These are phyloP conservation scores for Acromyrmex echinatior DNA, from an alignment of 1,140 invertebrate genomes.

Conservation along the genomic window DNA sequence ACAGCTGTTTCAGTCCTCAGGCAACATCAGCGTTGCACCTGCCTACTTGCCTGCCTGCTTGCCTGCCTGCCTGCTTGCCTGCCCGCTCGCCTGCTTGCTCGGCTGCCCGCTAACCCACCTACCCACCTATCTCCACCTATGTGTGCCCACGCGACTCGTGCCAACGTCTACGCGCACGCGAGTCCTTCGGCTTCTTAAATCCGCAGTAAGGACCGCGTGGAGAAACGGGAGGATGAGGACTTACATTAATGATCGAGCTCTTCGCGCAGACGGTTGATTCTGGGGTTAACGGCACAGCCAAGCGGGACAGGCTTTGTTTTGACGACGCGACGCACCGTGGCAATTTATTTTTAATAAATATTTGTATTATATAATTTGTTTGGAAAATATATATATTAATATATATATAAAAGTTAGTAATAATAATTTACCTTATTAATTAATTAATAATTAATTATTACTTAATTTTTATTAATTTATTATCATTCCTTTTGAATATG, in stretches of 20 bases:
- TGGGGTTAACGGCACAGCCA: constrained; percentile 7
- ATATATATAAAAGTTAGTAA: too few relatives aligned
- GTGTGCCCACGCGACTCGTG: constrained; percentile 47
- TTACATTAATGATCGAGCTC: constrained; percentile 12
- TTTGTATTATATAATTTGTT: not conserved
- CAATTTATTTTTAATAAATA: constrained; percentile 27
- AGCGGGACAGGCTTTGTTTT: not conserved
- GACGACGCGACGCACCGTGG: not conserved
- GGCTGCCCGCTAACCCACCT: constrained; percentile 67
- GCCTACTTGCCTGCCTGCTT: constrained; percentile 74
- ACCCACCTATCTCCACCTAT: constrained; percentile 51
- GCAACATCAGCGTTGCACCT: constrained; percentile 85
- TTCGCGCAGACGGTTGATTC: constrained; percentile 23
- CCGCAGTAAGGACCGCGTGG: not conserved
- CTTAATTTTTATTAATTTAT: too few relatives aligned
- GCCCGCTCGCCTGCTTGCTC: constrained; percentile 46
- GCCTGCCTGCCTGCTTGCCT: constrained; percentile 60
- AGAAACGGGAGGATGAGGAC: not conserved
- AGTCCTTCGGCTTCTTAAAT: constrained; percentile 52
- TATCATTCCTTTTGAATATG: too few relatives aligned
- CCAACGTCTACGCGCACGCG: constrained; percentile 42
- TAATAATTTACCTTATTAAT: too few relatives aligned
- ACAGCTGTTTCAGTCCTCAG: constrained; percentile 85
- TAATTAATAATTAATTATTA: too few relatives aligned
- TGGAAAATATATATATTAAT: not conserved